Percentiles rank a stretch among this genome's conserved stretches.
Evolutionary conservation across 2,113 vertebrate species (phyloP).

Genomic region (Accipiter cooperii): DNA sequence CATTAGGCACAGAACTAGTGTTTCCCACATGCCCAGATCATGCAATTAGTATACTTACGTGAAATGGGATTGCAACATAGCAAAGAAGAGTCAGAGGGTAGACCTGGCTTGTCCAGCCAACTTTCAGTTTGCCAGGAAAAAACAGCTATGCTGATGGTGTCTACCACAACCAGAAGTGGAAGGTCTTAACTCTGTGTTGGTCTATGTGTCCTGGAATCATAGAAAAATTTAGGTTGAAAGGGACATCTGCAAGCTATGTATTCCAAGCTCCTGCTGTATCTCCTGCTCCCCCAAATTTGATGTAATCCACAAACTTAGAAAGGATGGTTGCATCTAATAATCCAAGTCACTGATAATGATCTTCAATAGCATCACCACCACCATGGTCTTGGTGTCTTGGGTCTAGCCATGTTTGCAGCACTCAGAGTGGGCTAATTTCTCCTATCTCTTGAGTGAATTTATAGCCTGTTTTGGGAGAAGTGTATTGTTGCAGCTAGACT

Average conservation of each 20-base stretch:
- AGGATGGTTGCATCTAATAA: neutral
- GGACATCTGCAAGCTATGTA: neutral
- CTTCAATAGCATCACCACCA: neutral
- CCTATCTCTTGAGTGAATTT: neutral
- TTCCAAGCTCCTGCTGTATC: neutral
- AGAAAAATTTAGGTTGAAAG: neutral
- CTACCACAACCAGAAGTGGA: neutral
- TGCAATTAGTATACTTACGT: neutral
- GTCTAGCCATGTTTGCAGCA: neutral
- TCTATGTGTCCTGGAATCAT: neutral
- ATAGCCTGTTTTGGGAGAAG: neutral
- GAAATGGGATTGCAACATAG: neutral
- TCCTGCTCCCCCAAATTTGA: neutral
- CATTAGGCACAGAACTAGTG: conserved; percentile 8
- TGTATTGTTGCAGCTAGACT: neutral
- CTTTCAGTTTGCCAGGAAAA: neutral
- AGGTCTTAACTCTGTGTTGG: neutral
- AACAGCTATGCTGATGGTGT: neutral
- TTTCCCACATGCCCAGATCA: conserved; percentile 7
- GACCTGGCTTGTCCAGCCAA: neutral
- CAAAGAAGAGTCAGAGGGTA: neutral
- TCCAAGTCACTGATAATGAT: neutral
- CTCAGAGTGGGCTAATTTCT: neutral
- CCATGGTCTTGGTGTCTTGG: neutral
- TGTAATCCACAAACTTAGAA: neutral